These are phyloP conservation scores for Metopia argyrocephala DNA, from an alignment of 2,888 invertebrate species.

Conservation along the genomic window DNA sequence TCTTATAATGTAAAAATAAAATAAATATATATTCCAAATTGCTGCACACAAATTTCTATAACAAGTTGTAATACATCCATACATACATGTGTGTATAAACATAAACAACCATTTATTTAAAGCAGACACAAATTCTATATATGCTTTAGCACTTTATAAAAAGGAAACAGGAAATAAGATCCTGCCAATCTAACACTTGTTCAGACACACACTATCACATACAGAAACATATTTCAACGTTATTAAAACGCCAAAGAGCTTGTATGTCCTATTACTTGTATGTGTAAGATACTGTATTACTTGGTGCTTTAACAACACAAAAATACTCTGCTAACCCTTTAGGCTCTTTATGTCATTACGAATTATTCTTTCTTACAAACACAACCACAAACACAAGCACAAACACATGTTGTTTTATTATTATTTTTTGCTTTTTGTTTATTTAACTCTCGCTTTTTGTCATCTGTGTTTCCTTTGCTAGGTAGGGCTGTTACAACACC, in stretches of 20 bases:
- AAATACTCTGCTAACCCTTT: slow-evolving; percentile 11
- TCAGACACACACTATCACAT: neutral
- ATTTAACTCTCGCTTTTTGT: neutral
- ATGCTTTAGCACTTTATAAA: slow-evolving; percentile 14
- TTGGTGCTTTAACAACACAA: neutral
- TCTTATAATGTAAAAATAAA: slow-evolving; percentile 18
- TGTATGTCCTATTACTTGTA: neutral
- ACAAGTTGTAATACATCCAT: slow-evolving; percentile 9
- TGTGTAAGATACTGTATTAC: neutral
- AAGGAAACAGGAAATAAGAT: slow-evolving; percentile 2
- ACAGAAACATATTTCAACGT: neutral
- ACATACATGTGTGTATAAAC: neutral
- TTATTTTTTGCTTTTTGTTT: neutral
- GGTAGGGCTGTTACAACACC: neutral
- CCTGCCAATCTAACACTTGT: neutral
- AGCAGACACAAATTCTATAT: neutral
- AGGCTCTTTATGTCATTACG: slow-evolving; percentile 12
- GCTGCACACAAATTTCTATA: too few species aligned
- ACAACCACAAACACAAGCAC: neutral
- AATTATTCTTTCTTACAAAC: neutral
- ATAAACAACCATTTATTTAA: neutral
- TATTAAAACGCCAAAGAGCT: neutral
- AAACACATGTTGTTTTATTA: neutral
- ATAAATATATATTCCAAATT: too few species aligned
- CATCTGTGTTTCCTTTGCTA: too few species aligned